Evolutionary conservation across 2,113 vertebrate genomes (phyloP), one percentile per base, ranked within the genome.

Genomic region (Mastomys coucha): DNA sequence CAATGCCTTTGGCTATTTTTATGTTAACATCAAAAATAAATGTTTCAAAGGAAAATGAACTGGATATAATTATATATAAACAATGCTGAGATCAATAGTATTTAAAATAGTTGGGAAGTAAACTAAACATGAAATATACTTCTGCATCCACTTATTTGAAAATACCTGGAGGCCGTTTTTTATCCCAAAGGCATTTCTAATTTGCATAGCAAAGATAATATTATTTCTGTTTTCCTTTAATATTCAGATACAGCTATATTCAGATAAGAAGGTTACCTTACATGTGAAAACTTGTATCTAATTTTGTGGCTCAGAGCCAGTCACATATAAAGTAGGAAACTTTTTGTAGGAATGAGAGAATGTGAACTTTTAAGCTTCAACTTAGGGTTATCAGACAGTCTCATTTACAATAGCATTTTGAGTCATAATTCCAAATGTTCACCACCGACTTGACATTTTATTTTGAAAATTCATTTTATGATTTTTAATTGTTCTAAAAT

Each of bases 121-220:
- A 95, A 94, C 94, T 96, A 93, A 94, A 96, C 88, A 93, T 96
- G 93, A 97, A 96, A 93, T 97, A 92, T 16, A 92, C 70, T 96
- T 92, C 53, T 96, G 67, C 85, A 96, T 97, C 39, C 81, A 82
- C 85, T 97, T 96, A 95, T 96, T 97, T 98, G 88, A 97, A 97
- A 97, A 93, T 97, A 97, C 95, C 97, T 96, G 67, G 94, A 95
- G 97, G 81, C 93, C 26, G 93, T 80, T 90, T 93, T 56, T 88
- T 92, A 96, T 97, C 96, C 95, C 97, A 89, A 93, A 95, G 97
- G 97, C 93, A 96, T 98, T 96, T 91, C 93, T 97, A 65, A 97
- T 98, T 97, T 98, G 90, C 97, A 98, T 80, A 97, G 95, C 90
- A 97, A 98, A 98, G 97, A 89, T 96, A 95, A 73, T 96, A 81